Evolutionary conservation across 1,140 invertebrate genomes (phyloP).

Genomic region (Drosophila gunungcola): DNA sequence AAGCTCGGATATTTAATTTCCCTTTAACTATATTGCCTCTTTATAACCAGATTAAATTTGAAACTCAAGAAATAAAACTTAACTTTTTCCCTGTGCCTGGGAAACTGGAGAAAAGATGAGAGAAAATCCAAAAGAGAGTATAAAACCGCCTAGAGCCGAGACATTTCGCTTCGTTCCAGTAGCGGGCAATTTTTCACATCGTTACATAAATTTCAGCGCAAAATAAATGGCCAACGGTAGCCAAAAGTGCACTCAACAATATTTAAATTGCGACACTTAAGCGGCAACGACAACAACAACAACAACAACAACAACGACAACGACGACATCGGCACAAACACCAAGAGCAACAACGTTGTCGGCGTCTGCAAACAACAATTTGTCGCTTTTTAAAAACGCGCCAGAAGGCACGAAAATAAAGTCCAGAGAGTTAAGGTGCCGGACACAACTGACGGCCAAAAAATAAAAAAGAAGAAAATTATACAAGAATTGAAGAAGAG

Average conservation of each 20-base stretch:
- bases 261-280: constrained; percentile 83
- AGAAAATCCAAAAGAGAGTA: neutral
- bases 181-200: constrained; percentile 78
- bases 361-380: constrained; percentile 80
- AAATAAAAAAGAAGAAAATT: constrained; percentile 7
- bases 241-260: constrained; percentile 81
- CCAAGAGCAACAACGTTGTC: constrained; percentile 45
- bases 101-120: constrained; percentile 1
- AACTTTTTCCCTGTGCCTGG: neutral
- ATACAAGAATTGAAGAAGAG: constrained; percentile 11
- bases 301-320: constrained; percentile 20
- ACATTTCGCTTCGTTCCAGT: constrained; percentile 52
- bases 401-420: constrained; percentile 72
- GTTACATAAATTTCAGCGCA: constrained; percentile 80
- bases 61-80: neutral
- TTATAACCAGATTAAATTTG: no score
- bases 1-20: no score
- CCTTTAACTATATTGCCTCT: no score
- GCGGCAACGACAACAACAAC: constrained; percentile 34
- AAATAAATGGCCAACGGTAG: constrained; percentile 80
- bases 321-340: constrained; percentile 7
- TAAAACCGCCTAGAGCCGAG: constrained; percentile 21
- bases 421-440: constrained; percentile 56
- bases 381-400: constrained; percentile 79
- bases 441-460: constrained; percentile 31